Percentiles rank a stretch among this genome's conserved stretches.
Conservation (phyloP, 2,888 invertebrate genomes). For the Amblyjoppa proteus region DNA sequence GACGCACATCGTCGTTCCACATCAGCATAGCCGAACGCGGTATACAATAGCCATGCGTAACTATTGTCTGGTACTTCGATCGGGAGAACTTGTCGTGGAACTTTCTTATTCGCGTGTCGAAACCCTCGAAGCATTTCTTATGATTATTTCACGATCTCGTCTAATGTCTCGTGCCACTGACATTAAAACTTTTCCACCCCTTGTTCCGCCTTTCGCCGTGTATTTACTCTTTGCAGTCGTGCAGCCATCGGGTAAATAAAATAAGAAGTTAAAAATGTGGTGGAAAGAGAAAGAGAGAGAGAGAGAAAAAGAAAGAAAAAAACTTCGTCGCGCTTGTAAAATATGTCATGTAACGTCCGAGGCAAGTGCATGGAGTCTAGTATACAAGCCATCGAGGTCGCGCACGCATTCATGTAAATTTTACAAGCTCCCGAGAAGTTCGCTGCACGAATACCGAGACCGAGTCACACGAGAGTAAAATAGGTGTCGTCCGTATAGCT, state of each 20-base stretch:
- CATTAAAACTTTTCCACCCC: conserved; percentile 34
- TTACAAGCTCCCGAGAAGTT: conserved; percentile 8
- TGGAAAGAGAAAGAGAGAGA: neutral
- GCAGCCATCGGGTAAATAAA: neutral
- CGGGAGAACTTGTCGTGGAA: conserved; percentile 4
- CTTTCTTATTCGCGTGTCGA: conserved; percentile 18
- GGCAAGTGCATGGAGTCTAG: neutral
- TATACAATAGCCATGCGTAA: conserved; percentile 31
- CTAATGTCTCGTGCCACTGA: conserved; percentile 18
- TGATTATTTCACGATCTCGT: conserved; percentile 28
- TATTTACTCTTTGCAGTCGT: neutral
- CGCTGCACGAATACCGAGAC: neutral
- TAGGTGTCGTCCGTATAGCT: conserved; percentile 2
- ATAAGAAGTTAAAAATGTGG: neutral
- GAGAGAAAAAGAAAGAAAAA: neutral
- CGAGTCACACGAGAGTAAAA: conserved; percentile 10
- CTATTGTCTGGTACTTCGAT: conserved; percentile 17
- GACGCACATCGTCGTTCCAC: neutral
- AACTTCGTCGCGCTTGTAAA: neutral
- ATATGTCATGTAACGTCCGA: neutral
- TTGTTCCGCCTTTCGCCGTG: neutral
- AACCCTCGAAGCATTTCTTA: conserved; percentile 1
- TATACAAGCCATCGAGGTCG: conserved; percentile 17
- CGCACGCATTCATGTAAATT: conserved; percentile 39
- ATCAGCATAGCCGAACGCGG: neutral